Base-by-base conservation (phyloP, 2,113 vertebrate species). In the Corythaixoides concolor region DNA sequence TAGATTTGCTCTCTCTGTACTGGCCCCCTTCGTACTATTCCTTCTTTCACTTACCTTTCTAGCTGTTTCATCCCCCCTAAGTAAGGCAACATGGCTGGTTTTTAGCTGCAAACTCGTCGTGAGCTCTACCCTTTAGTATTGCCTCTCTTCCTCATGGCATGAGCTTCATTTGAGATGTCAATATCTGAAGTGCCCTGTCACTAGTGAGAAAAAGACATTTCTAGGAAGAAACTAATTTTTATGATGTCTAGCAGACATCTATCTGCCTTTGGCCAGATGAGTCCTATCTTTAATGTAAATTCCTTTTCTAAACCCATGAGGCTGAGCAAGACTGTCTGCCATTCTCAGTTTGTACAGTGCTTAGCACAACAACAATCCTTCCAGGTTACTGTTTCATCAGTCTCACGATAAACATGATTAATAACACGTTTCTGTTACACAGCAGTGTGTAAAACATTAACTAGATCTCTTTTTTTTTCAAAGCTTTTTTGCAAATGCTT, bases 141-240 rank as follows among this genome's bases (percentile, higher is more conserved):
- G 39, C 10, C 19, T 89, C 24, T 77, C 58, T 49, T 82, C 55
- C 37, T 80, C 27, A 11, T 5, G 32, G 45, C 0, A 0, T 66
- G 67, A 58, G 6, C 37, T 84, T 63, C 8, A 23, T 91, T 85
- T 89, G 47, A 47, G 43, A 20, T 16, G 15, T 22, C 32, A 35
- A 1, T 45, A 47, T 59, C 37, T 59, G 55, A 88, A 30, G 28
- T 60, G n/a, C 33, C 16, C 35, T 27, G 23, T 45, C n/a, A 60
- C 24, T 26, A 62, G 39, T 19, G 9, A 89, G 45, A 62, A 86
- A 69, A 90, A 58, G 23, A 33, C 14, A 56, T 79, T 92, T 80
- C 59, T 84, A 39, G 32, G 39, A 73, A 13, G 14, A 86, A 77
- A 86, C 39, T 33, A 0, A 49, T 73, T 89, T 92, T 93, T 78